Base-by-base conservation (phyloP, 2,113 vertebrate species). In the Neopipo cinnamomea region DNA sequence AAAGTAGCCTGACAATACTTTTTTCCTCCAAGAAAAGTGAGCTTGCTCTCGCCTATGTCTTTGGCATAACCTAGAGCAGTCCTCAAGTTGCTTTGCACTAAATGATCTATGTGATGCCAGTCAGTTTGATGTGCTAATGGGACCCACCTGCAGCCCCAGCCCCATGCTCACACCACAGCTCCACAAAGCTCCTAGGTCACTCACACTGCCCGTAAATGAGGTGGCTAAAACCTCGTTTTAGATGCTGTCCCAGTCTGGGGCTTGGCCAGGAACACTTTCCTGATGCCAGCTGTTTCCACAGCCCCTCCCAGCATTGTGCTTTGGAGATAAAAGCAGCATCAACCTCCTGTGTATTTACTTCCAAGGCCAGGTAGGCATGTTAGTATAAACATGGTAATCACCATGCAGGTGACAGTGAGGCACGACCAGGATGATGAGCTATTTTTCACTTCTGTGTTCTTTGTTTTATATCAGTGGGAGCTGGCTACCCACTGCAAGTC, bases 121-220 rank as follows among this genome's bases (percentile, higher is more conserved):
- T 13, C 39, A n/a, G 49, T 6, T 31, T 6, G 61, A 68, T 1
- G 1, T 24, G 66, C 46, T 14, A n/a, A 44, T 0, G 2, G 14
- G 8, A 39, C 16, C 42, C 37, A 44, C n/a, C 73, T 44, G 30
- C 70, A 47, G 24, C 42, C 59, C 22, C 41, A 85, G n/a, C 37
- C 19, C 46, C 4, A 2, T 1, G 41, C 61, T 77, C 59, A 25
- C 55, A 7, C 11, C 67, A 1, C 27, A n/a, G 44, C 37, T 75
- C 52, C 56, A 25, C 19, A 46, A 15, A 53, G 42, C 53, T 39
- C n/a, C 27, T 14, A 49, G 4, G 5, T 46, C 5, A 1, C 17
- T 41, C 50, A 46, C 22, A 9, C 7, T 1, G 6, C 19, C 37
- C 7, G 2, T 30, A 19, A 61, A 12, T 3, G 5, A 12, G 6